phyloP scores from a whole-genome alignment of 2,113 vertebrate species.

The Numida meleagris region DNA sequence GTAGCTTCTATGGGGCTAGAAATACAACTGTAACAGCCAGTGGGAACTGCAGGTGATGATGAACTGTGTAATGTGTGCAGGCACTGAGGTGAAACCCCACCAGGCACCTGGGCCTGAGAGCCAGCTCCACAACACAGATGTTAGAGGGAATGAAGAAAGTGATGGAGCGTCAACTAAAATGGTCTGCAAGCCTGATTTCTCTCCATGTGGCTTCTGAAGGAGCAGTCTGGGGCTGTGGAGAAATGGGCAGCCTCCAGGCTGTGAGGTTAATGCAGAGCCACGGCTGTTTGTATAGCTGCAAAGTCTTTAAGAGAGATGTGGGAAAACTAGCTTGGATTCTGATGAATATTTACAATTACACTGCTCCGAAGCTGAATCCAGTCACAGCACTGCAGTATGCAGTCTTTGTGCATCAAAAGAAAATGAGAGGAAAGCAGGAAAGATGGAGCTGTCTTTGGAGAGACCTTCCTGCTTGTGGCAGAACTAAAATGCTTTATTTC shows the following conservation, averaged over 20 bases:
- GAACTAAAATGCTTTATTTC: slow-evolving; percentile 79
- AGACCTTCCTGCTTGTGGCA: slow-evolving; percentile 75
- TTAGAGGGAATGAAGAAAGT: slow-evolving; percentile 61
- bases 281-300: slow-evolving; percentile 77
- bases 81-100: not conserved
- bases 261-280: slow-evolving; percentile 47
- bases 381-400: slow-evolving; percentile 72
- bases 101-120: not conserved
- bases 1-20: not conserved
- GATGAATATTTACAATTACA: slow-evolving; percentile 82
- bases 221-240: slow-evolving; percentile 54
- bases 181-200: slow-evolving; percentile 46
- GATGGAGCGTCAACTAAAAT: slow-evolving; percentile 43
- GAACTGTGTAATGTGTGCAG: not conserved
- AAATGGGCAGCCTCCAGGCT: slow-evolving; percentile 65
- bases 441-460: slow-evolving; percentile 80
- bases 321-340: slow-evolving; percentile 76
- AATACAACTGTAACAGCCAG: not conserved
- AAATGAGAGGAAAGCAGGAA: slow-evolving; percentile 75
- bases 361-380: slow-evolving; percentile 73
- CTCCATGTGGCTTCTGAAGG: slow-evolving; percentile 38
- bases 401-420: slow-evolving; percentile 78
- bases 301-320: slow-evolving; percentile 70
- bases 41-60: fast-evolving
- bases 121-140: slow-evolving; percentile 25